phyloP scores from a whole-genome alignment of 1,140 invertebrate genomes.

The Diuraphis noxia region DNA sequence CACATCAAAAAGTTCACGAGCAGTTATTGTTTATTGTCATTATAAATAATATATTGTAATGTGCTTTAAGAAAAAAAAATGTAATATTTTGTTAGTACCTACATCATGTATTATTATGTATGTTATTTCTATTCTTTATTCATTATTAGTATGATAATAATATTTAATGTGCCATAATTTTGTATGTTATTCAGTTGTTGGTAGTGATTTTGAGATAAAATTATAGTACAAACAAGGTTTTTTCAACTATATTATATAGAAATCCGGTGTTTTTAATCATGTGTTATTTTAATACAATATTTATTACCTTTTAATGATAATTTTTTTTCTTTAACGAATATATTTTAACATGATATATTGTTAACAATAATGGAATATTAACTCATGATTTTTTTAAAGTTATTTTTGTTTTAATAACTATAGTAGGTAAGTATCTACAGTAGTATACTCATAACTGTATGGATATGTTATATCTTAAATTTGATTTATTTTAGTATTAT shows the following conservation, averaged over 20 bases:
- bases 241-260: conserved; percentile 54
- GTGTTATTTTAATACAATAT: conserved; percentile 16
- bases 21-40: conserved; percentile 40
- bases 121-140: conserved; percentile 53
- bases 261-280: conserved; percentile 43
- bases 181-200: conserved; percentile 52
- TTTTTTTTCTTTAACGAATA: background rate
- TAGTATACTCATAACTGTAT: background rate
- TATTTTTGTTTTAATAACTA: background rate
- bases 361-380: background rate
- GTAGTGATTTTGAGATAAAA: conserved; percentile 53
- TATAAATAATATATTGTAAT: conserved; percentile 48
- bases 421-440: background rate
- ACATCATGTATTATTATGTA: conserved; percentile 52
- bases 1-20: conserved; percentile 34
- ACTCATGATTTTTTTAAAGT: background rate
- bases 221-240: conserved; percentile 54
- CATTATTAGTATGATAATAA: conserved; percentile 52
- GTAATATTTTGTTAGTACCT: conserved; percentile 51
- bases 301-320: background rate
- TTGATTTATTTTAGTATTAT: background rate
- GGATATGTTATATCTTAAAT: background rate
- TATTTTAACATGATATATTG: background rate
- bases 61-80: conserved; percentile 47
- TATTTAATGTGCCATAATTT: conserved; percentile 51